phyloP scores from a whole-genome alignment of 2,113 vertebrate species.

The Cercocebus atys region DNA sequence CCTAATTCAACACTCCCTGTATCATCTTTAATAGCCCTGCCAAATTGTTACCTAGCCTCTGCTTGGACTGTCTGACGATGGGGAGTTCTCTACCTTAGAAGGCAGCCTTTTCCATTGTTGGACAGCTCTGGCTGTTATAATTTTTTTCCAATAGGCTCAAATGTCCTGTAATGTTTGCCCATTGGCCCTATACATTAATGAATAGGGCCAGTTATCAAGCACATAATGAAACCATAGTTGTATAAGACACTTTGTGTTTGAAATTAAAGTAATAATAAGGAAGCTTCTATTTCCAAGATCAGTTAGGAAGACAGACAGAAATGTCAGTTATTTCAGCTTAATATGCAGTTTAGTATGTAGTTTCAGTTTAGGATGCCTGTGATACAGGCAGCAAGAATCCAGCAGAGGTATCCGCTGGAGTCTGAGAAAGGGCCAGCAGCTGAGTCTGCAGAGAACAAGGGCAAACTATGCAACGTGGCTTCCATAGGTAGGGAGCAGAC shows the following conservation, averaged over 20 bases:
- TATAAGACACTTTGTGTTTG: constrained; percentile 16
- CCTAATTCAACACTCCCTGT: neutral
- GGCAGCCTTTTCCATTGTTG: neutral
- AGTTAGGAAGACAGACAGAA: constrained; percentile 39
- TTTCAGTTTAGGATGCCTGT: constrained; percentile 9
- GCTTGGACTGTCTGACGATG: neutral
- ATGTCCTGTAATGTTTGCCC: neutral
- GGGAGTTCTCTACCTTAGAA: neutral
- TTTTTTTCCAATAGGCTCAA: neutral
- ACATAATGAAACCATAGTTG: neutral
- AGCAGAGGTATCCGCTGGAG: neutral
- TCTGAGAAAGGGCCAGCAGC: neutral
- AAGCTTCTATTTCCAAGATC: constrained; percentile 46
- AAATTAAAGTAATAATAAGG: constrained; percentile 59
- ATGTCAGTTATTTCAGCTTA: constrained; percentile 10
- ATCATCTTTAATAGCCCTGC: neutral
- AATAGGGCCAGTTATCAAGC: neutral
- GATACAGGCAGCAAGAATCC: neutral
- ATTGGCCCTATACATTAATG: neutral
- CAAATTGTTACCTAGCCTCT: neutral
- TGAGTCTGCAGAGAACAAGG: neutral
- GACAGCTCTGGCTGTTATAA: neutral
- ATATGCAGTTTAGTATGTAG: neutral
- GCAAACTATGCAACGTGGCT: neutral
- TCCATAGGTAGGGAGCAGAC: neutral